Evolutionary conservation across 2,113 vertebrate genomes (phyloP), one percentile per base, ranked within the genome.

Genomic region (Pseudorectes ferrugineus): DNA sequence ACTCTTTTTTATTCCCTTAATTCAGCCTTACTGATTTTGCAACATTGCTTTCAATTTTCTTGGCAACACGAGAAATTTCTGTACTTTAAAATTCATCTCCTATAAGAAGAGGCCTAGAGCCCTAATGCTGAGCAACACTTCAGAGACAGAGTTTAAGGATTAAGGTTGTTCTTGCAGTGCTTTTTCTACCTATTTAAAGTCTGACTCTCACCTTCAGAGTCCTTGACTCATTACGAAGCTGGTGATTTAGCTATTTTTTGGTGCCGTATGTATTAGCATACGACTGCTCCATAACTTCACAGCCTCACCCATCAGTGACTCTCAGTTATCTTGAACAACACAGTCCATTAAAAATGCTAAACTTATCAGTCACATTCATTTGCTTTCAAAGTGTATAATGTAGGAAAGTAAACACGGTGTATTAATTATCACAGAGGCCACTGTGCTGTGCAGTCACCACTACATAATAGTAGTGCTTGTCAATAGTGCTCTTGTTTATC

Each of bases 221-320:
- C 42, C 36, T 74, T 55, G 31, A 38, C 36, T 57, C 25, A 5
- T 25, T 24, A 16, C 3, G 6, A 62, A 76, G 31, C 29, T 85
- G 43, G 18, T 35, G 66, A 63, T 63, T 45, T 68, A 67, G 12
- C 43, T 46, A 19, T 25, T 48, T 45, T 25, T 42, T 68, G 63
- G 26, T 86, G 24, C 49, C 0, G 0, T 33, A 12, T 23, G 5
- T 58, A 51, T 91, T 58, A 67, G 23, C 31, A 43, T 15, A 40
- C 3, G 22, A 40, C 61, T 78, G 14, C 43, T 83, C 35, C 7
- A 0, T 18, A 55, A 72, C 58, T 51, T 92, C 40, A 40, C 26
- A 52, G 22, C 25, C 24, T 72, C 42, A n/a, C 24, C 20, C 3
- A 3, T 17, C 59, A 48, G 49, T 35, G 40, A 55, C 40, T 81